Evolutionary conservation across 2,888 invertebrate genomes (phyloP), one percentile per base, ranked within the genome.

Genomic region (Cephus nigrinus): DNA sequence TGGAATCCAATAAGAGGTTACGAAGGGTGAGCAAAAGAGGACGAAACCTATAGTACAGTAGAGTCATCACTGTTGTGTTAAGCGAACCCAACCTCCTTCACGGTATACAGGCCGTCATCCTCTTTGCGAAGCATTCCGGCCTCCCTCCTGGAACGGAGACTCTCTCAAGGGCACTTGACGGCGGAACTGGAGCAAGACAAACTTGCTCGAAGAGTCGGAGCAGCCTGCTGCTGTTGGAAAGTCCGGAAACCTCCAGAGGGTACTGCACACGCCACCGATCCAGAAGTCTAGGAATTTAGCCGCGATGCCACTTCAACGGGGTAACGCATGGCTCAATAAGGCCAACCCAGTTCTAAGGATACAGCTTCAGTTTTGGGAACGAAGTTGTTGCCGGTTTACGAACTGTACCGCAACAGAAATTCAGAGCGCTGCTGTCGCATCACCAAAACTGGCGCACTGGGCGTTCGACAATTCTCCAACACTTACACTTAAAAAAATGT

Each of bases 171-270:
- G 82, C 84, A 83, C 85, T 86, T 81, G 79, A 81, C 81, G 80
- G 82, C 82, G 82, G 82, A 86, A 88, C 83, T 87, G 83, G 86
- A 86, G 85, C 86, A 85, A 85, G 85, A 86, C 84, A 85, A 86
- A 55, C 55, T 55, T 55, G 55, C 23, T 23, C 55, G 55, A 55
- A 55, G 55, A 55, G 77, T 74, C 75, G 74, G 75, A 76, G 71
- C 72, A 32, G 74, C 69, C 33, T 40, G 36, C 34, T 74, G 12
- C 71, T 55, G 33, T 55, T 71, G 34, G 73, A 72, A 40, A 76
- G 69, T 34, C 76, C 34, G 40, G n/a, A 30, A 76, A 76, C 69
- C 77, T 76, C 30, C 69, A 33, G 33, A 74, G 71, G 35, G 30
- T 33, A 33, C 30, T 31, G 31, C 33, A 32, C 71, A 33, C 33